These are phyloP conservation scores for Ambastaia sidthimunki DNA, from an alignment of 2,797 vertebrate species.

Conservation along the genomic window DNA sequence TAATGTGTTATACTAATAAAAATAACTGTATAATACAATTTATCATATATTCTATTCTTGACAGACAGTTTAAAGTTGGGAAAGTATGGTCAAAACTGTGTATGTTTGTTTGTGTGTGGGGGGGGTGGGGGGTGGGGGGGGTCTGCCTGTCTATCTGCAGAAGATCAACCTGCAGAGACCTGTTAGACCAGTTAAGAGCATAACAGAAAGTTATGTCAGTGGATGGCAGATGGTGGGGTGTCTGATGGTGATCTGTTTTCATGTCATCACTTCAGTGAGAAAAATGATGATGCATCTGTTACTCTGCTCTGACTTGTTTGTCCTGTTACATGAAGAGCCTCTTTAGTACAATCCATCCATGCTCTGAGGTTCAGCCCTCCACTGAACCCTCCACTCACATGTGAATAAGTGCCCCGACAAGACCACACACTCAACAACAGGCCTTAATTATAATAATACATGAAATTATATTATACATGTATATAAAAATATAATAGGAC, in stretches of 20 bases:
- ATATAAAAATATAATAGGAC: neutral
- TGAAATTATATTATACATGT: neutral
- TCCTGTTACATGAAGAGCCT: conserved; percentile 33
- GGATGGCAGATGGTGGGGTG: conserved; percentile 6
- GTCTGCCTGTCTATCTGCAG: conserved; percentile 12
- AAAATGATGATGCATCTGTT: conserved; percentile 33
- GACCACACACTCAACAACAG: conserved; percentile 15
- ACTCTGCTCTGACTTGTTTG: conserved; percentile 41
- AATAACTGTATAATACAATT: too few relatives aligned
- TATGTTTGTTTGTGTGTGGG: neutral
- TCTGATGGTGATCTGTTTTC: conserved; percentile 26
- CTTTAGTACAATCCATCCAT: conserved; percentile 37
- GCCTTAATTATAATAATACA: neutral
- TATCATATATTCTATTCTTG: neutral
- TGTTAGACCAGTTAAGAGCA: conserved; percentile 30
- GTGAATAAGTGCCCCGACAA: conserved; percentile 15
- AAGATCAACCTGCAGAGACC: neutral
- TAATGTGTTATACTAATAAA: too few relatives aligned
- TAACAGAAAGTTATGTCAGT: conserved; percentile 9
- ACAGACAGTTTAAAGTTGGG: neutral
- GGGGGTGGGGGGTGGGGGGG: neutral
- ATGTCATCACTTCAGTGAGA: conserved; percentile 38
- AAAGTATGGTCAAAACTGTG: neutral
- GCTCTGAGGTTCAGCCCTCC: neutral
- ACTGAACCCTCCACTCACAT: conserved; percentile 25